Evolutionary conservation across 2,797 vertebrate species (phyloP).

Genomic region (Cyprinella venusta): DNA sequence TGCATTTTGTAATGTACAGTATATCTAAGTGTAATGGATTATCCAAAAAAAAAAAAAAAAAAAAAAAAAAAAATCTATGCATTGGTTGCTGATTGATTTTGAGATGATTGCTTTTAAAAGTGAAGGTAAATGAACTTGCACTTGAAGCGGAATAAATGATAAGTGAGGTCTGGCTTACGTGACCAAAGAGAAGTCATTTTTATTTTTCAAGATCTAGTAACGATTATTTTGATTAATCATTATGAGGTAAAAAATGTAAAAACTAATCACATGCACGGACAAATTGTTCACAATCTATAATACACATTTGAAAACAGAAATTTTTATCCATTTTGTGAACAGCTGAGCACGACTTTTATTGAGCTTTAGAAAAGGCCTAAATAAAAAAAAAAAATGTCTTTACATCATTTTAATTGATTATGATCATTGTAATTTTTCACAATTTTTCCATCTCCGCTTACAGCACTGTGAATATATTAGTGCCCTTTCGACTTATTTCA

Average conservation of each 20-base stretch:
- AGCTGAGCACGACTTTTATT: not conserved
- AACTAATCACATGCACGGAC: too few relatives aligned
- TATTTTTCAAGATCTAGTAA: not conserved
- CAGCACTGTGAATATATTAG: not conserved
- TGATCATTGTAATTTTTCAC: not conserved
- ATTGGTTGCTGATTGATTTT: not conserved
- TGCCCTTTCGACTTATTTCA: not conserved
- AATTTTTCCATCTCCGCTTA: not conserved
- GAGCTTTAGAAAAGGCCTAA: not conserved
- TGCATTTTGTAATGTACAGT: not conserved
- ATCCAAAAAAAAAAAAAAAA: too few relatives aligned
- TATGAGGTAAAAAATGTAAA: too few relatives aligned
- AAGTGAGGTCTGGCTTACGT: not conserved
- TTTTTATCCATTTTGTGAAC: not conserved
- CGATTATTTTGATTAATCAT: not conserved
- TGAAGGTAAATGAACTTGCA: not conserved
- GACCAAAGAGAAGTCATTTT: not conserved
- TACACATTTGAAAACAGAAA: not conserved
- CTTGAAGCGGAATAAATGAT: not conserved
- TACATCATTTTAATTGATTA: not conserved
- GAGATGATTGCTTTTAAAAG: too few relatives aligned
- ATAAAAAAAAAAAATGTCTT: not conserved
- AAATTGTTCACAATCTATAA: not conserved
- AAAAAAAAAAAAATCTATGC: not conserved
- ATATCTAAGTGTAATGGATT: not conserved